A percentile compares a stretch with the other conserved stretches of the same genome.
These are phyloP conservation scores for Chionoecetes opilio DNA, from an alignment of 1,140 invertebrate species.

Conservation along the genomic window DNA sequence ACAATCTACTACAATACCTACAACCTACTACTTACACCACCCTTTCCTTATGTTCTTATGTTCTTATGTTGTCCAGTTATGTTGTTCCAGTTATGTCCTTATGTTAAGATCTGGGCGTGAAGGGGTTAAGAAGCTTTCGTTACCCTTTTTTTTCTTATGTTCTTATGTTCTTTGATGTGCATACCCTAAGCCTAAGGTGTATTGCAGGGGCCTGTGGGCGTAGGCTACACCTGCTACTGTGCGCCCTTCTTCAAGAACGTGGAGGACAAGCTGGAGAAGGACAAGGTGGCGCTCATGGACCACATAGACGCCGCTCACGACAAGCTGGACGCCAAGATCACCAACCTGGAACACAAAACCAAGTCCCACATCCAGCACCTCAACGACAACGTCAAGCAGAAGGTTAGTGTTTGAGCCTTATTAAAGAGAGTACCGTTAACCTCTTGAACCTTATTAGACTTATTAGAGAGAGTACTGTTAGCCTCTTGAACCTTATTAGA, in stretches of 20 bases:
- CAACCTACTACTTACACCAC: not conserved
- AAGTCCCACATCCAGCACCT: constrained; percentile 90
- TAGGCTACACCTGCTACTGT: constrained; percentile 93
- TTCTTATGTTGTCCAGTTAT: too few relatives aligned
- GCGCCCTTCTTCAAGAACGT: constrained; percentile 93
- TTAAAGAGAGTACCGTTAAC: too few relatives aligned
- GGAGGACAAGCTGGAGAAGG: constrained; percentile 92
- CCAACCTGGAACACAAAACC: constrained; percentile 90
- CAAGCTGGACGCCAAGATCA: constrained; percentile 91
- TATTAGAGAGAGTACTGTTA: too few relatives aligned
- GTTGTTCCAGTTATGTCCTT: too few relatives aligned
- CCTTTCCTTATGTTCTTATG: not conserved
- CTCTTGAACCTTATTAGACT: too few relatives aligned
- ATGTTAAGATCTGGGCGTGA: too few relatives aligned
- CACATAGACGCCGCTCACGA: constrained; percentile 93
- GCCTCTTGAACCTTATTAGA: too few relatives aligned
- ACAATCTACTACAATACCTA: too few relatives aligned
- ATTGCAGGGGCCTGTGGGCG: constrained; percentile 91
- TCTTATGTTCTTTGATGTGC: too few relatives aligned
- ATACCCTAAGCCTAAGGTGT: constrained; percentile 69
- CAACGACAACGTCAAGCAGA: constrained; percentile 80
- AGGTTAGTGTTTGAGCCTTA: constrained; percentile 70
- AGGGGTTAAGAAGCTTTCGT: too few relatives aligned
- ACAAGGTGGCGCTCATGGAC: constrained; percentile 93
- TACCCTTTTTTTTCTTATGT: too few relatives aligned